Percentiles rank a stretch among this genome's conserved stretches.
These are phyloP conservation scores for Phoenicopterus ruber DNA, from an alignment of 2,113 vertebrate genomes.

Conservation along the genomic window DNA sequence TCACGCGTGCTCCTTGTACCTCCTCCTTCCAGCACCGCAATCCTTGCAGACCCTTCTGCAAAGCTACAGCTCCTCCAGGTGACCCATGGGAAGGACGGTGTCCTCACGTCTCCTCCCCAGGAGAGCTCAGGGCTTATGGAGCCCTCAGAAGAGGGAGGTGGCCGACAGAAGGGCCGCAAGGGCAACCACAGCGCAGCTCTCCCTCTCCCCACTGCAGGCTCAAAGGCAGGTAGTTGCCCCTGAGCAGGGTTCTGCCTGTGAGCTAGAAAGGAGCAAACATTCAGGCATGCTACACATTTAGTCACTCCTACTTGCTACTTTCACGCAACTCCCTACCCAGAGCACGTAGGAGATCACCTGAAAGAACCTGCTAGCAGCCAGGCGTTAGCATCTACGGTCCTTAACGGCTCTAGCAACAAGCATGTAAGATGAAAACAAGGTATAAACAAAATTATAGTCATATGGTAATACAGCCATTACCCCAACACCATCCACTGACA, in stretches of 20 bases:
- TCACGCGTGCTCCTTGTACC: fast-evolving
- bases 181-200: fast-evolving
- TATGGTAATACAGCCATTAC: background rate
- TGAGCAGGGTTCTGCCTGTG: background rate
- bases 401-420: background rate
- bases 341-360: fast-evolving
- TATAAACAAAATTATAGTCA: background rate
- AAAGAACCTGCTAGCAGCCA: background rate
- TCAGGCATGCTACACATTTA: background rate
- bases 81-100: fast-evolving
- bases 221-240: fast-evolving
- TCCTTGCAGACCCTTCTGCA: background rate
- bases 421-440: background rate
- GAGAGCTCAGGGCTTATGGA: background rate
- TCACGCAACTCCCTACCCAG: background rate
- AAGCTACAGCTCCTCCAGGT: background rate
- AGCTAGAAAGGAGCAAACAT: background rate
- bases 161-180: background rate
- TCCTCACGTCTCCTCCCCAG: fast-evolving
- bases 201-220: background rate
- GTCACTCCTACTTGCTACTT: background rate
- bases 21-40: background rate
- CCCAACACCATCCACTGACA: background rate
- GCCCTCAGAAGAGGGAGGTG: background rate
- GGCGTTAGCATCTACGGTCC: fast-evolving